Evolutionary conservation across 1,140 invertebrate species (phyloP), one percentile per base, ranked within the genome.

Genomic region (Ericerus pela): DNA sequence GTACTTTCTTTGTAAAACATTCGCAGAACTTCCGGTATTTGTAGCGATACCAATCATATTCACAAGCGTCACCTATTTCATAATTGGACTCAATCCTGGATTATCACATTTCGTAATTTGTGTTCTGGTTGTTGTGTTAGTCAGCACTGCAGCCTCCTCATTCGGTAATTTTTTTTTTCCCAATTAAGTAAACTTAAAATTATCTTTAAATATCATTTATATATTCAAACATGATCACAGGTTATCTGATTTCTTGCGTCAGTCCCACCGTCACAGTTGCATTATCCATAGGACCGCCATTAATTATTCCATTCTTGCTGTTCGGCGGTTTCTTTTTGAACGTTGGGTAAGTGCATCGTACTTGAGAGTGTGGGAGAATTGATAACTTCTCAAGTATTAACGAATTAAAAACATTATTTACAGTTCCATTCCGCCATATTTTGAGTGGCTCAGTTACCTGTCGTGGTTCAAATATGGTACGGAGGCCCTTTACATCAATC

Each of bases 261-360:
- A 85, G 86, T 61, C 79, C 75, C 24, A 83, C 77, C 53, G 77
- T 88, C 2, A 83, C 84, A 28, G 84, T 93, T 73, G 90, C 92
- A 0, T 70, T 95, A 6, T 85, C 88, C 0, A 75, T 96, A 51
- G 86, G 88, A 2, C 89, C 91, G 14, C 88, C 92, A 2, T 73
- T 95, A 20, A 81, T 96, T 51, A 88, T 96, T 58, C 92, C 93
- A 0, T 85, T 97, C 67, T 73, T 97, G 67, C 70, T 96, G 12
- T 96, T 96, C 67, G 92, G 91, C 52, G 94, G 94, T 38, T 97
- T 96, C 72, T 96, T 96, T 69, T 71, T 98, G 16, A 96, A 96
- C 67, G 81, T 81, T 20, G 81, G 79, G 82, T 91, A 76, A 79
- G 76, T 16, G n/a, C n/a, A n/a, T n/a, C n/a, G n/a, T n/a, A n/a